Evolutionary conservation across 2,888 invertebrate genomes (phyloP), one percentile per base, ranked within the genome.

Genomic region (Cryptophagus acutangulus): DNA sequence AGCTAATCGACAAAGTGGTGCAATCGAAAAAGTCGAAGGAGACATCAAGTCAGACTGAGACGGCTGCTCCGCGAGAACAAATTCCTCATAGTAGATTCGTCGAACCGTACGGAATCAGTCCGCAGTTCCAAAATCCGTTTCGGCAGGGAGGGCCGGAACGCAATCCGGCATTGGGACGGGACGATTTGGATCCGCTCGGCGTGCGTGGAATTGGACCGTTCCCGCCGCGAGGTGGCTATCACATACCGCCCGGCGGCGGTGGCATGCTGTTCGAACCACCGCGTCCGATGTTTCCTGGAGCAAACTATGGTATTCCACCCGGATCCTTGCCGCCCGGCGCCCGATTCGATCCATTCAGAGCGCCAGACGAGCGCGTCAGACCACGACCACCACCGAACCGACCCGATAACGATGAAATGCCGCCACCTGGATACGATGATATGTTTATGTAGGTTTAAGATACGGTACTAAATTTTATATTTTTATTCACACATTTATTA

Each of bases 301-400:
- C 50, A 8, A 51, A 48, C 34, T 35, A 52, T 3, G 67, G 66
- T 9, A 37, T 67, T 26, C 58, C 65, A 12, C 62, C 65, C 17
- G 80, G 79, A 6, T 71, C 79, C 1, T 59, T 81, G 8, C 87
- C 87, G 1, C 87, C 87, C 1, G 86, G 87, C 9, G 87, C 89
- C 2, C 76, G 90, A 40, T 92, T 87, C 66, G 90, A 92, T 71
- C 92, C 90, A 0, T 84, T 88, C 63, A 82, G 84, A 1, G 88
- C 89, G 0, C 72, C 70, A 2, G 74, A 69, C 9, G 58, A 72
- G 45, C 71, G 70, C 66, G 67, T 42, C 65, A 70, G 42, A 8
- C 74, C 48, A 2, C 47, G 62, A 29, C 54, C 63, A 34, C 58
- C 57, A 2, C 59, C 59, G 5, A 60, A 62, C 34, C 72, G 73